Conservation (phyloP, 1,140 invertebrate genomes). For the Drosophila novamexicana region DNA sequence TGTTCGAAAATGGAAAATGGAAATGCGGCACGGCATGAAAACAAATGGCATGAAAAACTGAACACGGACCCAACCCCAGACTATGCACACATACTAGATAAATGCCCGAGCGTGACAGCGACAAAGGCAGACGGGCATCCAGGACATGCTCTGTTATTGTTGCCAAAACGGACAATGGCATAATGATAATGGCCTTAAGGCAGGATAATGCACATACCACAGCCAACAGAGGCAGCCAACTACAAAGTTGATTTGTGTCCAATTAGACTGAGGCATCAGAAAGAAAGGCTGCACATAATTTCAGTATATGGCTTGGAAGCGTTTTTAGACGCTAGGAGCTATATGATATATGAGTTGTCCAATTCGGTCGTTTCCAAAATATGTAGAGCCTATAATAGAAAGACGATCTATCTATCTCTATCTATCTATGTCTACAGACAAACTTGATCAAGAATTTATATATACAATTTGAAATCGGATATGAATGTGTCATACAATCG, state of each 20-base stretch:
- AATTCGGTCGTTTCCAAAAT: no score
- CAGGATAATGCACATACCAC: constrained; percentile 50
- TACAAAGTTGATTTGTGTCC: not conserved
- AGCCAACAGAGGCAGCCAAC: not conserved
- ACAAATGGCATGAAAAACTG: constrained; percentile 41
- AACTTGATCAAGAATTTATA: no score
- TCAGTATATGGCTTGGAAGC: no score
- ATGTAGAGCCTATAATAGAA: no score
- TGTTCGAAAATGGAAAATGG: constrained; percentile 20
- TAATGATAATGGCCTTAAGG: constrained; percentile 46
- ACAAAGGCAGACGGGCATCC: constrained; percentile 41
- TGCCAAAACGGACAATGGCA: constrained; percentile 37
- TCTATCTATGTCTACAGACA: no score
- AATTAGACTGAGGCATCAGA: constrained; percentile 7
- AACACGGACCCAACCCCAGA: not conserved
- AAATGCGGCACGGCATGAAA: constrained; percentile 37
- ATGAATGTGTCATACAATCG: no score
- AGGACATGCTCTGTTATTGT: constrained; percentile 55
- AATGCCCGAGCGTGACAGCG: constrained; percentile 53
- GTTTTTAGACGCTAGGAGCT: no score
- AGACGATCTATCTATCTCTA: no score
- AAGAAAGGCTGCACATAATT: no score
- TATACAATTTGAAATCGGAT: no score
- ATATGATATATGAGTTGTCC: no score
- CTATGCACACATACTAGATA: not conserved